Evolutionary conservation across 1,140 invertebrate species (phyloP).

Genomic region (Drosophila novamexicana): DNA sequence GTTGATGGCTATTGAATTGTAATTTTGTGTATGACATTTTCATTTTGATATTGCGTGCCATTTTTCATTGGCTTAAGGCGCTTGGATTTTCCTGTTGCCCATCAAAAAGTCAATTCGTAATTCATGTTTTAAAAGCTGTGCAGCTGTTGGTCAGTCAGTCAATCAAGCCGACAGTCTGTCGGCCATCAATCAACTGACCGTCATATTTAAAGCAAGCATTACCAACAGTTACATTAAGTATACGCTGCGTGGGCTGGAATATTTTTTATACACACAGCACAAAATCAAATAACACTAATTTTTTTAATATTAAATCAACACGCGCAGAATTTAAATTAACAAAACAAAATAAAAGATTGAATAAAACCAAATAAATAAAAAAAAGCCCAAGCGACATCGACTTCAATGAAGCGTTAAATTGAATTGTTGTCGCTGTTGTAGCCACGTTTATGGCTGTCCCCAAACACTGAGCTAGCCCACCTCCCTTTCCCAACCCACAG

Average conservation of each 20-base stretch:
- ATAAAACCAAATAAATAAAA: slow-evolving; percentile 19
- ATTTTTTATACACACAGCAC: not conserved
- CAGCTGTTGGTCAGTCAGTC: slow-evolving; percentile 11
- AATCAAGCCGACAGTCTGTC: slow-evolving; percentile 7
- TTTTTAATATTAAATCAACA: slow-evolving; percentile 37
- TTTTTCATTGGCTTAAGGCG: slow-evolving; percentile 49
- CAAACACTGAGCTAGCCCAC: not conserved
- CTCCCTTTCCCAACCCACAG: not conserved
- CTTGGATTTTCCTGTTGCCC: slow-evolving; percentile 1
- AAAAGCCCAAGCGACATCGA: slow-evolving; percentile 25
- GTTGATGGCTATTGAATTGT: slow-evolving; percentile 69
- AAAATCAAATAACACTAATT: slow-evolving; percentile 6
- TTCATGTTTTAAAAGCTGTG: slow-evolving; percentile 16
- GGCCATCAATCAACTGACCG: slow-evolving; percentile 44
- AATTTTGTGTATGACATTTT: slow-evolving; percentile 63
- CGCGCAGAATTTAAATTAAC: slow-evolving; percentile 26
- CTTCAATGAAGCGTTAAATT: slow-evolving; percentile 76
- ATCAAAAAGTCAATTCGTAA: slow-evolving; percentile 26
- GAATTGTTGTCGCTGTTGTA: slow-evolving; percentile 72
- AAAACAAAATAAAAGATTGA: slow-evolving; percentile 28
- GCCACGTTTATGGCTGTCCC: slow-evolving; percentile 53
- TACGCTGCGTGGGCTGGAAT: slow-evolving; percentile 13
- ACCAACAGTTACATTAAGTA: slow-evolving; percentile 14
- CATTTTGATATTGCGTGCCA: slow-evolving; percentile 22
- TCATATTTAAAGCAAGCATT: slow-evolving; percentile 15